Base-by-base conservation (phyloP, 2,797 vertebrate species). In the Nasua narica region DNA sequence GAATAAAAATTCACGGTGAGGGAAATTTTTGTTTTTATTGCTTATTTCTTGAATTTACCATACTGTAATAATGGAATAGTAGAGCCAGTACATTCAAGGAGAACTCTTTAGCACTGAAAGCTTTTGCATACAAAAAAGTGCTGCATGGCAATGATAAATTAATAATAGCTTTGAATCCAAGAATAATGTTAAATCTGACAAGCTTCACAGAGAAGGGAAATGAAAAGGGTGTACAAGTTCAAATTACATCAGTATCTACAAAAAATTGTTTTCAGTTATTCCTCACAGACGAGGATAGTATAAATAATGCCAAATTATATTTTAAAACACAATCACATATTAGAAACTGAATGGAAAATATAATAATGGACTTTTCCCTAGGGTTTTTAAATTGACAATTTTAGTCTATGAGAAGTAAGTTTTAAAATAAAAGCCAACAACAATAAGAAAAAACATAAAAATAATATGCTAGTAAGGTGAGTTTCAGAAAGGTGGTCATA, bases 131-230 rank as follows among this genome's bases (percentile, higher is more conserved):
- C 91, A 97, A 98, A 94, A 97, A 97, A 87, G 92, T 95, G 65
- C 67, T 97, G 85, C 91, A 69, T 93, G 76, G 65, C 91, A 97
- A 96, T 96, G 94, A 98, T 98, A 98, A 98, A 98, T 98, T 98
- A 98, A 98, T 97, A 97, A 98, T 97, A 96, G 79, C 62, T 96
- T 95, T 97, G 90, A 95, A 95, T 95, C 89, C 90, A 98, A 97
- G 87, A 96, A 97, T 96, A 97, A 97, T 87, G 97, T 95, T 92
- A 40, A 72, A 98, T 97, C 94, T 98, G 94, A 97, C 90, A 98
- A 94, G 87, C 81, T 98, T 89, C 82, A 83, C 76, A 58, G 95
- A 97, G 95, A 83, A 97, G 54, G 56, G 60, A 89, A 97, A 72
- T 95, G 96, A 97, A 97, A 97, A 97, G 90, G 35, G 91, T 87